Conservation (phyloP, 2,113 vertebrate species). For the Camarhynchus parvulus region DNA sequence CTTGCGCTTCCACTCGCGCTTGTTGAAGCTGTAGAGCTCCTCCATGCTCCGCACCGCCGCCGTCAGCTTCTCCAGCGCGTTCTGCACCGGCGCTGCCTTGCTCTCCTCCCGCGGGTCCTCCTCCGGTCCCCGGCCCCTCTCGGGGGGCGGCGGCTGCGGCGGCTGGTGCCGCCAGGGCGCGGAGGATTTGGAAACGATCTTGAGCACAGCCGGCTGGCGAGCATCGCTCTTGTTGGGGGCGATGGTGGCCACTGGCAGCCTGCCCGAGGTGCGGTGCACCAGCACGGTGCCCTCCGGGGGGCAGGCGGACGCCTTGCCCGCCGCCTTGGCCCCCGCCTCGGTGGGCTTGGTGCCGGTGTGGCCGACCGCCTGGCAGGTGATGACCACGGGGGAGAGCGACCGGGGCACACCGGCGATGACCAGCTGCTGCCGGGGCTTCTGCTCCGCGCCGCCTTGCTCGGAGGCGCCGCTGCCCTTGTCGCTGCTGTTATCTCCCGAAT, state of each 20-base stretch:
- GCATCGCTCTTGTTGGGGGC: slow-evolving; percentile 78
- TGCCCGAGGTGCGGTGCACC: slow-evolving; percentile 76
- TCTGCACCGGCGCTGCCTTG: slow-evolving; percentile 67
- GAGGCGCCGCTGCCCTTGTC: slow-evolving; percentile 73
- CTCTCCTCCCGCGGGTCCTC: slow-evolving; percentile 78
- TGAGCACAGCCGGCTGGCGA: slow-evolving; percentile 70
- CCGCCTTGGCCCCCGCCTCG: slow-evolving; percentile 38
- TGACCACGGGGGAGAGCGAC: slow-evolving; percentile 89
- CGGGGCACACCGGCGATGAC: slow-evolving; percentile 55
- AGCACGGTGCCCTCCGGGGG: slow-evolving; percentile 77
- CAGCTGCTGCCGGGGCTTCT: slow-evolving; percentile 75
- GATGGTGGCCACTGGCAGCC: slow-evolving; percentile 73
- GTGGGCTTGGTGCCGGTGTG: slow-evolving; percentile 66
- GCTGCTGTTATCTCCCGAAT: slow-evolving; percentile 82
- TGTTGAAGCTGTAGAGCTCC: slow-evolving; percentile 90
- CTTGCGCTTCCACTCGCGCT: slow-evolving; percentile 92
- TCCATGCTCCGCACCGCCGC: slow-evolving; percentile 97
- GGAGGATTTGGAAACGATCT: slow-evolving; percentile 75
- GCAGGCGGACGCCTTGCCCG: background rate
- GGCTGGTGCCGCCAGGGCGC: slow-evolving; percentile 73
- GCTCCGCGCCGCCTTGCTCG: slow-evolving; percentile 75
- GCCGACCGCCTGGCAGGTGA: slow-evolving; percentile 90
- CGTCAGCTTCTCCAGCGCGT: slow-evolving; percentile 89
- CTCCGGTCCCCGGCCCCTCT: slow-evolving; percentile 64
- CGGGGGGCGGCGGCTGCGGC: slow-evolving; percentile 56